Percentiles rank a stretch among this genome's conserved stretches.
phyloP scores from a whole-genome alignment of 1,140 invertebrate genomes.

The Frieseomelitta varia region DNA sequence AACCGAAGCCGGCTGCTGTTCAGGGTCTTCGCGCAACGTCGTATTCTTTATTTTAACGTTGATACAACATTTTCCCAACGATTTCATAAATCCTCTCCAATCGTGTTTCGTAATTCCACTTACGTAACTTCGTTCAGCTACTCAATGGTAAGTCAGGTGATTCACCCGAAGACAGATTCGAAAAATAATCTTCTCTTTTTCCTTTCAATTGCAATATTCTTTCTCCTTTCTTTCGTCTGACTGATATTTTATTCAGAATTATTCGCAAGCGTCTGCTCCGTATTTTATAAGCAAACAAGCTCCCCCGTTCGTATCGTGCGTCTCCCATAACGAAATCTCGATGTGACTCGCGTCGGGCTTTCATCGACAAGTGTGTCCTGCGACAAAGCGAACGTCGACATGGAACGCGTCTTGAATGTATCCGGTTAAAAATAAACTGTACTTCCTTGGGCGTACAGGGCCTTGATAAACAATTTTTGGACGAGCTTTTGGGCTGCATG shows the following conservation, averaged over 20 bases:
- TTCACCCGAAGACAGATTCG: not conserved
- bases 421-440: slow-evolving; percentile 47
- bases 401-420: slow-evolving; percentile 39
- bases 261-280: not conserved
- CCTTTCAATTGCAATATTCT: not conserved
- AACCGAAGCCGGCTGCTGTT: not conserved
- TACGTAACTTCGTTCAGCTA: not conserved
- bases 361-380: slow-evolving; percentile 20
- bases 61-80: not conserved
- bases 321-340: not conserved
- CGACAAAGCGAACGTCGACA: slow-evolving; percentile 10
- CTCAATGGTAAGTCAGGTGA: not conserved
- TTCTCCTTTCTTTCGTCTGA: too few relatives aligned
- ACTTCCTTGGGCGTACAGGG: slow-evolving; percentile 21
- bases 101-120: not conserved
- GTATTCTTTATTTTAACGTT: not conserved
- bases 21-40: not conserved
- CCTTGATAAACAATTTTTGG: slow-evolving; percentile 32
- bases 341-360: not conserved
- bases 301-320: not conserved
- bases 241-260: not conserved
- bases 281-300: not conserved
- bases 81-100: too few relatives aligned
- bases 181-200: not conserved
- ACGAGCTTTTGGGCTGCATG: not conserved